These are phyloP conservation scores for Cheilosia variabilis DNA, from an alignment of 2,888 invertebrate genomes.

Conservation along the genomic window DNA sequence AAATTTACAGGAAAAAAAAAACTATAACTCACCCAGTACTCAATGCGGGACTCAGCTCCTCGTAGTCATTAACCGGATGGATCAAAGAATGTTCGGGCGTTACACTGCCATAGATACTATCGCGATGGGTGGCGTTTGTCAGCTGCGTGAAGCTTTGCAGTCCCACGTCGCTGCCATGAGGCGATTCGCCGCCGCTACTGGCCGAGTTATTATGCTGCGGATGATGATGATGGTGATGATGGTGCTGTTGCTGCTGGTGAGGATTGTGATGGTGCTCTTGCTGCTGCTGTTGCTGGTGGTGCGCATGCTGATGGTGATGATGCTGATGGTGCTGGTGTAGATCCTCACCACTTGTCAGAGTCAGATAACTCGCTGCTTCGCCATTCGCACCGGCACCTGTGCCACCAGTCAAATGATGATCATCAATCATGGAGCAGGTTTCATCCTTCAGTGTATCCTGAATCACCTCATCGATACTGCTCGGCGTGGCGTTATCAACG, in stretches of 20 bases:
- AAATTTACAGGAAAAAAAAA: background rate
- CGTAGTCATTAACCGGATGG: conserved; percentile 78
- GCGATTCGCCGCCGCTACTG: conserved; percentile 75
- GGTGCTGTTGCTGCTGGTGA: conserved; percentile 67
- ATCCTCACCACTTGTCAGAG: conserved; percentile 81
- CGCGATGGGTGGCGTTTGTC: conserved; percentile 81
- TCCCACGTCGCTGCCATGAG: conserved; percentile 78
- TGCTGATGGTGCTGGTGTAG: conserved; percentile 81
- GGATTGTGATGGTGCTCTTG: conserved; percentile 75
- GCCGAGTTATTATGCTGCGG: conserved; percentile 69
- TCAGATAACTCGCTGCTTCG: conserved; percentile 80
- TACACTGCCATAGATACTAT: conserved; percentile 79
- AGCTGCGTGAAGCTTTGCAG: conserved; percentile 83
- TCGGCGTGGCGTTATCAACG: conserved; percentile 76
- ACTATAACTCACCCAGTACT: conserved; percentile 80
- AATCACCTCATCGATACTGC: conserved; percentile 83
- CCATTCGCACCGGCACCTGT: conserved; percentile 72
- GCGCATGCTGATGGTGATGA: conserved; percentile 78
- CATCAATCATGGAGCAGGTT: conserved; percentile 80
- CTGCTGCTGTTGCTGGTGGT: conserved; percentile 52
- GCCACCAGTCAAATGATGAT: conserved; percentile 77
- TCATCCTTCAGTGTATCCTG: conserved; percentile 83
- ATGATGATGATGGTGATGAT: conserved; percentile 73
- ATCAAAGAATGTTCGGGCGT: conserved; percentile 79
- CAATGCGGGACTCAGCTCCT: conserved; percentile 80